Evolutionary conservation across 2,797 vertebrate genomes (phyloP).

Genomic region (Ceryle rudis): DNA sequence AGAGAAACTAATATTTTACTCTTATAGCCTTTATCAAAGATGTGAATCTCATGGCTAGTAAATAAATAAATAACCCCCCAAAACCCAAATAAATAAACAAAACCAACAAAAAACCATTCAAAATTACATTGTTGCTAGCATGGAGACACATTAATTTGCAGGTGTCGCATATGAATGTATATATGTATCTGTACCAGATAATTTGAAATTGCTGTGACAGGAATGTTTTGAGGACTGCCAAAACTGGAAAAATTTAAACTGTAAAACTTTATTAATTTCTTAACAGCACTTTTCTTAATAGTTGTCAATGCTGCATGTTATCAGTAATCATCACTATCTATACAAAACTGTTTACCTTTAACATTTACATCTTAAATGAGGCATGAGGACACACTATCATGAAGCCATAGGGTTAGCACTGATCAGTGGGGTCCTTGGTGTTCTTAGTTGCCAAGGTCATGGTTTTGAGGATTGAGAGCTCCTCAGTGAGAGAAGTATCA

Average conservation of each 20-base stretch:
- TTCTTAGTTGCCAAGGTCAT: not conserved
- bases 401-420: fast-evolving
- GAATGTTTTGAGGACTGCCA: not conserved
- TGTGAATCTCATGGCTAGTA: not conserved
- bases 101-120: not conserved
- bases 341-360: not conserved
- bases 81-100: not conserved
- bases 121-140: not conserved
- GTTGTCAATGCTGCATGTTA: not conserved
- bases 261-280: not conserved
- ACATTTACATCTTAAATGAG: not conserved
- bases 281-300: not conserved
- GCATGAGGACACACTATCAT: not conserved
- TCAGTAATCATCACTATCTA: not conserved
- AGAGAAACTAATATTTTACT: not conserved
- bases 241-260: not conserved
- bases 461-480: not conserved
- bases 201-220: not conserved
- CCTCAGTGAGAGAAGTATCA: not conserved
- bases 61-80: not conserved
- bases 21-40: not conserved
- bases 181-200: not conserved
- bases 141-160: not conserved
- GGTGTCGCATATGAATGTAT: not conserved
- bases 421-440: not conserved